Conservation (phyloP, 2,113 vertebrate species). For the Pedionomus torquatus region DNA sequence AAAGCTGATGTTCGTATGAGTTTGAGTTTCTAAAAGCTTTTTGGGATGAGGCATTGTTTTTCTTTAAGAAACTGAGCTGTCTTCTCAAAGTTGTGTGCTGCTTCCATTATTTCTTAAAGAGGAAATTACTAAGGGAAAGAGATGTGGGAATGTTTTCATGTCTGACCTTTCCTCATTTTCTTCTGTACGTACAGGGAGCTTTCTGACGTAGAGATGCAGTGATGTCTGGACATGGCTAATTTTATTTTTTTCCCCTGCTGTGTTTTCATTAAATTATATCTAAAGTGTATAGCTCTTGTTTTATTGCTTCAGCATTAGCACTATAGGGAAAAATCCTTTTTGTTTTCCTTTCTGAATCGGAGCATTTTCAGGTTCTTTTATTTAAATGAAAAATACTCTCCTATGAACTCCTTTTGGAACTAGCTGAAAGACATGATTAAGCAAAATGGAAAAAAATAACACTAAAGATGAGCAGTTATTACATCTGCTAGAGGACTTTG, state of each 20-base stretch:
- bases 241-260: background rate
- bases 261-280: background rate
- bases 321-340: background rate
- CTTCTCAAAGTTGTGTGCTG: background rate
- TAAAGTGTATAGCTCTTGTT: background rate
- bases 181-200: background rate
- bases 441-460: background rate
- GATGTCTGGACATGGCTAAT: background rate
- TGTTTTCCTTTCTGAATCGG: background rate
- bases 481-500: background rate
- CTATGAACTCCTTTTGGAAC: background rate
- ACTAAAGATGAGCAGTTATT: background rate
- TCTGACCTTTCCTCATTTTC: background rate
- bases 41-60: background rate
- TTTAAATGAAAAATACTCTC: background rate
- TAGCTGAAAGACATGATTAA: background rate
- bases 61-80: background rate
- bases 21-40: background rate
- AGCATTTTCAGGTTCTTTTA: background rate
- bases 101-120: background rate
- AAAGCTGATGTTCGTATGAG: fast-evolving
- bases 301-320: background rate
- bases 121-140: background rate
- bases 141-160: background rate
- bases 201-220: background rate